These are phyloP conservation scores for Eupithecia dodoneata DNA, from an alignment of 2,888 invertebrate species.

Conservation along the genomic window DNA sequence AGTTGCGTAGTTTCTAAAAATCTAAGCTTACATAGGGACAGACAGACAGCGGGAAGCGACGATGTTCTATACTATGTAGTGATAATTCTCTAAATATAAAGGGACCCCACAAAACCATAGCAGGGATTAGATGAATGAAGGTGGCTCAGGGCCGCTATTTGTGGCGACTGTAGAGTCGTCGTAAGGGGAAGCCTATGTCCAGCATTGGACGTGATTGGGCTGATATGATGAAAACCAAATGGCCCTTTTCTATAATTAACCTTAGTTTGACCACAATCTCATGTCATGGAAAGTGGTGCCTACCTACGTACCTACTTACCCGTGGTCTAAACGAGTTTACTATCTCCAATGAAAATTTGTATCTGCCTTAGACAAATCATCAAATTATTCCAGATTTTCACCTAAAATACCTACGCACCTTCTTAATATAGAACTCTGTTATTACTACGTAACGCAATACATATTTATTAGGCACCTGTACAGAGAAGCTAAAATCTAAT, in stretches of 20 bases:
- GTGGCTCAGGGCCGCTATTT: not conserved
- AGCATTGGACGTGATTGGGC: not conserved
- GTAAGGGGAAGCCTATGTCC: too few species aligned
- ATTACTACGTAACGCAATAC: not conserved
- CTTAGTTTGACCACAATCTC: not conserved
- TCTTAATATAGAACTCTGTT: not conserved
- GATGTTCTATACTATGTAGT: too few species aligned
- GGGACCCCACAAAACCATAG: not conserved
- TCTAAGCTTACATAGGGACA: too few species aligned
- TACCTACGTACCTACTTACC: not conserved
- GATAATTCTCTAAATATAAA: too few species aligned
- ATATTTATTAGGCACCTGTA: not conserved
- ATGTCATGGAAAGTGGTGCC: not conserved
- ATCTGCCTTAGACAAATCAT: not conserved
- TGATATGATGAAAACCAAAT: not conserved
- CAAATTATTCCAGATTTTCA: not conserved
- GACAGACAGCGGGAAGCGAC: too few species aligned
- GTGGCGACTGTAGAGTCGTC: too few species aligned
- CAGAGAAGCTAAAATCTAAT: slow-evolving; percentile 37
- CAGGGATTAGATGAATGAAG: not conserved
- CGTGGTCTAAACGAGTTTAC: not conserved
- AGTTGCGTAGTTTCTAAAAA: too few species aligned
- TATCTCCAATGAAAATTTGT: not conserved
- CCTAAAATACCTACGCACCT: not conserved
- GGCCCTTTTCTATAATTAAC: too few species aligned